phyloP scores from a whole-genome alignment of 1,140 invertebrate species.

The Cotesia typhae region DNA sequence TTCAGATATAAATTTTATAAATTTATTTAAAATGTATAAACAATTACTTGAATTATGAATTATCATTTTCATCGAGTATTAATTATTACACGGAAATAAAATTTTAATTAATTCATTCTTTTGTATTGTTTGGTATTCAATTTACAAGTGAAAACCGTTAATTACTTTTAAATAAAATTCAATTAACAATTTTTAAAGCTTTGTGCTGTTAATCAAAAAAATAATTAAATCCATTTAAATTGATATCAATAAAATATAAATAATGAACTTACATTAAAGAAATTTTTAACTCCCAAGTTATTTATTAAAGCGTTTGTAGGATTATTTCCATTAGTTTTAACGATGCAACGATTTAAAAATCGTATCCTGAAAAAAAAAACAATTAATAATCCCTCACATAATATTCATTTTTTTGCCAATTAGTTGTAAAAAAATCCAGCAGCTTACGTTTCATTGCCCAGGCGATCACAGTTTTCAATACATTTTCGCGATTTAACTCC shows the following conservation, averaged over 20 bases:
- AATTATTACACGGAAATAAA: too few species aligned
- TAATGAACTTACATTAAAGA: conserved; percentile 64
- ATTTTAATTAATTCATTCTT: too few species aligned
- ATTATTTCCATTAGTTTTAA: conserved; percentile 53
- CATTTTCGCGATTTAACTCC: conserved; percentile 37
- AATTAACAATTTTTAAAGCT: too few species aligned
- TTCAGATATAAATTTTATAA: too few species aligned
- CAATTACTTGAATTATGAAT: too few species aligned
- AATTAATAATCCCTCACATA: conserved; percentile 11
- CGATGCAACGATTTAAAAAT: conserved; percentile 69
- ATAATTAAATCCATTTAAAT: not conserved
- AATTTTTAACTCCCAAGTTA: conserved; percentile 66
- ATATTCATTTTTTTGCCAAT: not conserved
- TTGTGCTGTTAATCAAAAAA: too few species aligned
- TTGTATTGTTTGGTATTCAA: too few species aligned
- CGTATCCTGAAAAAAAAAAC: conserved; percentile 58
- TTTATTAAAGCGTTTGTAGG: conserved; percentile 62
- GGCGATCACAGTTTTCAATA: not conserved
- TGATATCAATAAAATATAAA: conserved; percentile 11
- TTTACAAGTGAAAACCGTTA: too few species aligned
- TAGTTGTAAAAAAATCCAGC: not conserved
- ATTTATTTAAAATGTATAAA: too few species aligned
- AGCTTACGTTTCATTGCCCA: too few species aligned
- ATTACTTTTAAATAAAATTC: too few species aligned
- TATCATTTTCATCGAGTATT: too few species aligned